phyloP scores from a whole-genome alignment of 1,140 invertebrate genomes.

The Wiebesia pumilae region DNA sequence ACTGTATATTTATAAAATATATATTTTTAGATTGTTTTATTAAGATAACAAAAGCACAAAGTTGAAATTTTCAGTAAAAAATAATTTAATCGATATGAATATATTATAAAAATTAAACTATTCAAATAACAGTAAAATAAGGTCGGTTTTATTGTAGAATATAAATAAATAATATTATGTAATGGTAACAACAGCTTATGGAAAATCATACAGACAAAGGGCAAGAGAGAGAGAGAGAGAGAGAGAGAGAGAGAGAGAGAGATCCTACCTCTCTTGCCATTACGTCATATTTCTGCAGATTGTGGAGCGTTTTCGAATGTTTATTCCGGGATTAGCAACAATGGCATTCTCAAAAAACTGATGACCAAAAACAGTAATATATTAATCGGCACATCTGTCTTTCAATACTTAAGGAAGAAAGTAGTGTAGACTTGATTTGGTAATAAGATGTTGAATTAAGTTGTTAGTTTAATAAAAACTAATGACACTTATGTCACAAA shows the following conservation, averaged over 20 bases:
- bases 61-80: no score
- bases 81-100: no score
- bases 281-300: constrained; percentile 74
- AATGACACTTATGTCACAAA: background rate
- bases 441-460: background rate
- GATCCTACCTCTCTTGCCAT: constrained; percentile 76
- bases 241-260: background rate
- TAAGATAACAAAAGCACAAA: no score
- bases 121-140: no score
- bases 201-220: background rate
- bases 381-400: background rate
- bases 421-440: background rate
- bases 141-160: no score
- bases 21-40: no score
- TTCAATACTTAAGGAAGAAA: background rate
- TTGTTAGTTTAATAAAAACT: background rate
- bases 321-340: background rate
- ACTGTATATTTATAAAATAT: no score
- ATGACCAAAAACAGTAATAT: background rate
- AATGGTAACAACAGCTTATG: no score
- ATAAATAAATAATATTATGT: no score
- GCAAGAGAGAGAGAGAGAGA: constrained; percentile 1
- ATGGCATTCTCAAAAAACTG: constrained; percentile 2
- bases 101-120: no score
- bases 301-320: constrained; percentile 68